Base-by-base conservation (phyloP, 1,140 invertebrate species). In the Drosophila seguyi region DNA sequence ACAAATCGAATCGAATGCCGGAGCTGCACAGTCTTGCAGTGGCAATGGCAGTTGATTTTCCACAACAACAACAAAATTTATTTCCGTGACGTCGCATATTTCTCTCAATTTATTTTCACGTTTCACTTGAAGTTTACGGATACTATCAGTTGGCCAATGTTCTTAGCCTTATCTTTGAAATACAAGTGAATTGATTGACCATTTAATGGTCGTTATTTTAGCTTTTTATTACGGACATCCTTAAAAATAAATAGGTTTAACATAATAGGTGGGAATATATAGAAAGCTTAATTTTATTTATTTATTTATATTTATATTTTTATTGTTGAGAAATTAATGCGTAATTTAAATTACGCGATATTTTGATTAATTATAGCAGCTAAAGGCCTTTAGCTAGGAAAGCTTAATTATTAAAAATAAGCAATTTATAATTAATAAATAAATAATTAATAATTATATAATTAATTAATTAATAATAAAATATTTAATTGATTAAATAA, bases 21-120 rank as follows among this genome's bases (percentile, higher is more conserved):
- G 31, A 31, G 36, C 34, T 39, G 56, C 48, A 63, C n/a, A n/a
- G 59, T 63, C 61, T 36, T 52, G 34, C 36, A 57, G 29, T 50
- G 36, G 36, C 42, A 67, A 6, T 41, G 31, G 38, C 53, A 74
- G 31, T 63, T 55, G 48, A 50, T 38, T 27, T 45, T 76, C 73
- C 47, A 50, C 47, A 44, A 57, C 60, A 45, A 58, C 14, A 67
- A 66, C n/a, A n/a, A n/a, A n/a, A 60, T 25, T 22, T 25, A 55
- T 39, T 79, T 77, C 62, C 72, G 72, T 87, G 83, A 79, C 84
- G 76, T 67, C 67, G 72, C 72, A 66, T 81, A 57, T 59, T 82
- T 79, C 57, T 59, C 41, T 74, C 38, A 68, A 60, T 78, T 44
- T 56, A 48, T 79, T 73, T 75, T 71, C 67, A 77, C 66, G 58